phyloP scores from a whole-genome alignment of 2,888 invertebrate species.

The Agrilus mali region DNA sequence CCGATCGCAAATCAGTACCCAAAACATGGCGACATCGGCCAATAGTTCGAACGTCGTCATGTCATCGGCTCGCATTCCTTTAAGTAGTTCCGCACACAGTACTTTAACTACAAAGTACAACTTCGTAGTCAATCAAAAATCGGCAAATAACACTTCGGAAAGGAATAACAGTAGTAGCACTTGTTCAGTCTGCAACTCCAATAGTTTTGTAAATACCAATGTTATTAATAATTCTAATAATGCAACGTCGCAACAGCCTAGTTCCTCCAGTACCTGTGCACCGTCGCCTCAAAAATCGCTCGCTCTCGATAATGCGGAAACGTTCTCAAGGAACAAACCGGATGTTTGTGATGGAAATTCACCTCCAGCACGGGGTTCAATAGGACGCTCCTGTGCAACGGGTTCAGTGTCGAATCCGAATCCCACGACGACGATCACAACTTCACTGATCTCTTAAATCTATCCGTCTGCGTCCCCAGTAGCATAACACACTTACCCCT shows the following conservation, averaged over 20 bases:
- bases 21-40: constrained; percentile 6
- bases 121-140: constrained; percentile 4
- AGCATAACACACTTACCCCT: constrained; percentile 22
- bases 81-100: constrained; percentile 5
- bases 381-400: neutral
- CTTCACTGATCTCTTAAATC: constrained; percentile 30
- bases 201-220: too few relatives aligned
- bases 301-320: too few relatives aligned
- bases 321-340: too few relatives aligned
- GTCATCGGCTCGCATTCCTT: constrained; percentile 12
- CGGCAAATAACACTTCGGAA: too few relatives aligned
- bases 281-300: too few relatives aligned
- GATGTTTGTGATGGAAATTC: too few relatives aligned
- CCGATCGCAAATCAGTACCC: constrained; percentile 19
- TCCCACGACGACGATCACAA: constrained; percentile 28
- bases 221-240: too few relatives aligned
- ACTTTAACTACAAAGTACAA: constrained; percentile 7
- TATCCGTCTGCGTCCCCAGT: constrained; percentile 29
- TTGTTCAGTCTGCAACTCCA: too few relatives aligned
- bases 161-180: too few relatives aligned
- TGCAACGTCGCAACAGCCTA: too few relatives aligned
- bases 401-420: constrained; percentile 25
- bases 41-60: constrained; percentile 13
- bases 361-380: too few relatives aligned
- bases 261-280: too few relatives aligned